Percentiles rank a stretch among this genome's conserved stretches.
Conservation (phyloP, 1,140 invertebrate species). For the Cherax quadricarinatus region DNA sequence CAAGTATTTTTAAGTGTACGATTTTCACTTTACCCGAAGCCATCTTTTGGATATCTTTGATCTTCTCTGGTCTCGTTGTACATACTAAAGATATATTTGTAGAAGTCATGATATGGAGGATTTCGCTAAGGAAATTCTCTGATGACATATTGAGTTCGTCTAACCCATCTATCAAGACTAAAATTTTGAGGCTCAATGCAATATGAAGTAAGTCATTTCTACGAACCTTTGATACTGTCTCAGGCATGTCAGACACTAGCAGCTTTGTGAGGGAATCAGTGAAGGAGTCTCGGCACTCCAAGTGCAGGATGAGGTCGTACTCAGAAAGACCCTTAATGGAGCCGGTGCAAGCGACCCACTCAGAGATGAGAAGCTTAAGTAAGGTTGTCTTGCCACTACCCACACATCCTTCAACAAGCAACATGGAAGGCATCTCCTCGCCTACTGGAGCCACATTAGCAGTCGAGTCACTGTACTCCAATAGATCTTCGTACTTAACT, state of each 20-base stretch:
- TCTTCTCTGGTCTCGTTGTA: constrained; percentile 41
- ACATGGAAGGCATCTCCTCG: not conserved
- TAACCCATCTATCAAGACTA: constrained; percentile 46
- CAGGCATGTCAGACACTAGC: constrained; percentile 33
- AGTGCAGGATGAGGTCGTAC: constrained; percentile 37
- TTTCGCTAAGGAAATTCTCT: constrained; percentile 25
- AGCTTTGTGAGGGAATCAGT: constrained; percentile 33
- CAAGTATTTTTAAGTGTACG: constrained; percentile 26
- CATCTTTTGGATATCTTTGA: constrained; percentile 22
- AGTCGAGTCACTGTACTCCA: constrained; percentile 11
- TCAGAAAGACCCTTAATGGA: constrained; percentile 27
- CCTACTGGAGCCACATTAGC: not conserved
- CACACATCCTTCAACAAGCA: constrained; percentile 31
- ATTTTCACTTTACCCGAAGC: not conserved
- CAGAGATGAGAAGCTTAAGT: constrained; percentile 18
- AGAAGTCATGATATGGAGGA: constrained; percentile 11
- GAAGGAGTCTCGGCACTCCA: constrained; percentile 35
- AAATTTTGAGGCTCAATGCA: constrained; percentile 22
- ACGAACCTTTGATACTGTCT: constrained; percentile 14
- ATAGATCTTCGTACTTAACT: constrained; percentile 27
- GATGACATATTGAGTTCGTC: constrained; percentile 47
- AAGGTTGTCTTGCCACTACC: constrained; percentile 47
- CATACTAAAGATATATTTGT: constrained; percentile 28
- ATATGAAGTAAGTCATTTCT: constrained; percentile 20
- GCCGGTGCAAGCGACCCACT: constrained; percentile 18